Percentiles rank a stretch among this genome's conserved stretches.
phyloP scores from a whole-genome alignment of 2,888 invertebrate species.

The Ophioninae sp. region DNA sequence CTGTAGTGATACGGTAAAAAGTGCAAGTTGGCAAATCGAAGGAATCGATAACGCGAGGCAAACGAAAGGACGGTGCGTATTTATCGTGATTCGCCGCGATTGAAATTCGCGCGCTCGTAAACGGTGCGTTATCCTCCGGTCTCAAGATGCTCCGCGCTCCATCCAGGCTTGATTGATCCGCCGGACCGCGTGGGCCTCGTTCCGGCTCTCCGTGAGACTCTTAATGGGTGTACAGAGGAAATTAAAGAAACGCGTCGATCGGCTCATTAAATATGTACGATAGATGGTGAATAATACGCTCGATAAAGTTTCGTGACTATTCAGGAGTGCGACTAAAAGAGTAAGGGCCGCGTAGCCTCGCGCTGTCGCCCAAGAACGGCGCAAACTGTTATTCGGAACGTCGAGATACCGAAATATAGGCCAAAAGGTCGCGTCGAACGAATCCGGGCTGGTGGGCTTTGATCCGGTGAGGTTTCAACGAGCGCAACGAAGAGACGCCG shows the following conservation, averaged over 20 bases:
- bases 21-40: too few relatives aligned
- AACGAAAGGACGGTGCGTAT: not conserved
- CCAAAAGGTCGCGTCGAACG: constrained; percentile 13
- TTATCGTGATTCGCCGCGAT: too few relatives aligned
- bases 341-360: not conserved
- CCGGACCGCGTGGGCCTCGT: not conserved
- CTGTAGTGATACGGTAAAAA: too few relatives aligned
- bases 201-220: too few relatives aligned
- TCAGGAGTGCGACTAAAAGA: not conserved
- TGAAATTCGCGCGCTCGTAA: not conserved
- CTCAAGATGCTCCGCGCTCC: not conserved
- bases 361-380: not conserved
- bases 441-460: too few relatives aligned
- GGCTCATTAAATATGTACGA: not conserved
- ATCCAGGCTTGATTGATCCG: not conserved
- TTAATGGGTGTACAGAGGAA: not conserved
- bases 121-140: not conserved
- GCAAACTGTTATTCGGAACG: not conserved
- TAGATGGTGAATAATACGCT: constrained; percentile 7
- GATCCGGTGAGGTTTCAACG: not conserved
- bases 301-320: constrained; percentile 9
- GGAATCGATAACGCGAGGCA: too few relatives aligned
- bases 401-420: constrained; percentile 25
- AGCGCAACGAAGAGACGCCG: not conserved
- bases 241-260: not conserved